Percentiles rank a stretch among this genome's conserved stretches.
phyloP scores from a whole-genome alignment of 2,888 invertebrate genomes.

The Nycteola revayana region DNA sequence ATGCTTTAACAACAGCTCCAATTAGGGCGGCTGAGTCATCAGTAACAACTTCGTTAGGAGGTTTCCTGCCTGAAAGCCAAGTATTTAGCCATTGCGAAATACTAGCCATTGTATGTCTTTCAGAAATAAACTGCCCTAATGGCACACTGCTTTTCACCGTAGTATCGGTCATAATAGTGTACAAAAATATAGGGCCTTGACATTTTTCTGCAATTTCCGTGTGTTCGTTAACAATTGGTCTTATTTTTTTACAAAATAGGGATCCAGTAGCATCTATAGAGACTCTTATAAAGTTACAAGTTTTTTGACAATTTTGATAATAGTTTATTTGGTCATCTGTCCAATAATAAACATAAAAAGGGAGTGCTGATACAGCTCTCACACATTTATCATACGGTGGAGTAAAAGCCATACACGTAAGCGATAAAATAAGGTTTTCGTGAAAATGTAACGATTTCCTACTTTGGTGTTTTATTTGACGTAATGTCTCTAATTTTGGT shows the following conservation, averaged over 20 bases:
- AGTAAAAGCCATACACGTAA: conserved; percentile 6
- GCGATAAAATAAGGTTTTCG: conserved; percentile 5
- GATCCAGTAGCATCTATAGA: conserved; percentile 8
- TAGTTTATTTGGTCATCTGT: conserved; percentile 8
- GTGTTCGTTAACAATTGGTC: conserved; percentile 6
- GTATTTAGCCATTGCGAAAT: conserved; percentile 7
- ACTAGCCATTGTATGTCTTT: conserved; percentile 8
- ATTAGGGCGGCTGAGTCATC: conserved; percentile 11
- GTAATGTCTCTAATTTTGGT: conserved; percentile 6
- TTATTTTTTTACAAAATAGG: conserved; percentile 7
- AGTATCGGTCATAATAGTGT: conserved; percentile 5
- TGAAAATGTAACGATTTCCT: conserved; percentile 5
- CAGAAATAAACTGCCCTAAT: conserved; percentile 5
- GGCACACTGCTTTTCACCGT: conserved; percentile 6
- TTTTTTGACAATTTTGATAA: conserved; percentile 8
- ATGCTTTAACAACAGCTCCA: conserved; percentile 12
- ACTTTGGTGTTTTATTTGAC: conserved; percentile 5
- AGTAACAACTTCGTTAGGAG: conserved; percentile 11
- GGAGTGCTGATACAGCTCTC: conserved; percentile 5
- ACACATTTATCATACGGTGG: conserved; percentile 9
- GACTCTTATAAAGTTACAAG: conserved; percentile 5
- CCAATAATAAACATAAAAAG: conserved; percentile 11
- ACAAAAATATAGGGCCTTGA: conserved; percentile 7
- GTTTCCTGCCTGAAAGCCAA: conserved; percentile 5
- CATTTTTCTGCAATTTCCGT: conserved; percentile 4